Evolutionary conservation across 2,113 vertebrate species (phyloP).

Genomic region (Thunnus maccoyii): DNA sequence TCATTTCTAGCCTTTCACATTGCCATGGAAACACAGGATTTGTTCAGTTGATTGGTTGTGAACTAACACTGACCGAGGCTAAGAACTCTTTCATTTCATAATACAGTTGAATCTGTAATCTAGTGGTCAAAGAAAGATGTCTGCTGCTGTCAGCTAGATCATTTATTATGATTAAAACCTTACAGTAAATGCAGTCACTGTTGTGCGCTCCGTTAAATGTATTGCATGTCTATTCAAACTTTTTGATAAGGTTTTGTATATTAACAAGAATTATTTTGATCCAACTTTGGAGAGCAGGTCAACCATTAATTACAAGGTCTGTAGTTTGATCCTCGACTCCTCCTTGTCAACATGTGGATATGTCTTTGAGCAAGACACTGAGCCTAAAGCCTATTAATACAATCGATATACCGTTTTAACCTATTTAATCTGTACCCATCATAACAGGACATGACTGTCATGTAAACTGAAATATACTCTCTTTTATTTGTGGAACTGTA

Average conservation of each 20-base stretch:
- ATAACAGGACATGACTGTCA: too few relatives aligned
- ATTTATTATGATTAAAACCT: neutral
- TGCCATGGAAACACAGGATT: conserved; percentile 76
- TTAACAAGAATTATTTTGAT: neutral
- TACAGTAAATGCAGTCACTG: neutral
- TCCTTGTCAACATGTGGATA: neutral
- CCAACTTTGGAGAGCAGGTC: neutral
- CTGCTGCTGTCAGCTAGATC: neutral
- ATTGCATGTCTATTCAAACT: neutral
- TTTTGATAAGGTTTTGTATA: neutral
- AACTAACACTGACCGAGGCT: conserved; percentile 28
- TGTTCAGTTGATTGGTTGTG: conserved; percentile 54
- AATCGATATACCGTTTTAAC: too few relatives aligned
- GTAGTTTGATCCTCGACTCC: neutral
- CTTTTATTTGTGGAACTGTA: too few relatives aligned
- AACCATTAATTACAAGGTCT: neutral
- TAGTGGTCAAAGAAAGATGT: neutral
- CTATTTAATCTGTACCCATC: too few relatives aligned
- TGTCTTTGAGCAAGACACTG: neutral
- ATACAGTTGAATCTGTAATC: neutral
- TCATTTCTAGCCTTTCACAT: conserved; percentile 64
- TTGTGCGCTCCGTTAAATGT: neutral
- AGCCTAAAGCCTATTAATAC: too few relatives aligned
- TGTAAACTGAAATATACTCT: too few relatives aligned
- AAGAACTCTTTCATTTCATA: conserved; percentile 39